Percentiles rank a stretch among this genome's conserved stretches.
Conservation (phyloP, 1,140 invertebrate genomes). For the Aphaenogaster rudis region DNA sequence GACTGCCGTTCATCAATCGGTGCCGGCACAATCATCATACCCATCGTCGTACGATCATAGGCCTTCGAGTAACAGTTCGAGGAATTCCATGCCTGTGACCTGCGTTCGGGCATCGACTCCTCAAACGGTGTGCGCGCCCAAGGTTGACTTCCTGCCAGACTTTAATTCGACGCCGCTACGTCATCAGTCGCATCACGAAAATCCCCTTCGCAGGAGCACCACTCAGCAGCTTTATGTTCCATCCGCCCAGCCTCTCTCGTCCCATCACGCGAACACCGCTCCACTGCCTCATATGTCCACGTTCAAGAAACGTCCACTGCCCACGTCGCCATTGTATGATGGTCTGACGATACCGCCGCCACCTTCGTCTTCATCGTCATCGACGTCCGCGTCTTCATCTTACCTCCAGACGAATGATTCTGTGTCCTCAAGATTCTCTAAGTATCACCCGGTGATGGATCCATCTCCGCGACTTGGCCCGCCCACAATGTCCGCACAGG, state of each 20-base stretch:
- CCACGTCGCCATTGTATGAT: conserved; percentile 77
- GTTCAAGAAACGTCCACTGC: conserved; percentile 84
- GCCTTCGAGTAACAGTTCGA: conserved; percentile 64
- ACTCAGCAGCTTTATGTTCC: conserved; percentile 74
- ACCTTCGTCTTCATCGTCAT: conserved; percentile 63
- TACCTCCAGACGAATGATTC: conserved; percentile 77
- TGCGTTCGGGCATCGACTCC: conserved; percentile 79
- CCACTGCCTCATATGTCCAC: conserved; percentile 84
- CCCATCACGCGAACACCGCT: conserved; percentile 70
- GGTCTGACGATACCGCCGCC: conserved; percentile 59
- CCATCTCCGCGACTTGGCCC: conserved; percentile 65
- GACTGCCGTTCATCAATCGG: conserved; percentile 66
- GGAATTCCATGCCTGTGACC: conserved; percentile 59
- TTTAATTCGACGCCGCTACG: conserved; percentile 87
- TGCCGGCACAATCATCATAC: conserved; percentile 58
- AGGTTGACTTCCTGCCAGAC: conserved; percentile 91
- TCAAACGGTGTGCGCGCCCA: conserved; percentile 88
- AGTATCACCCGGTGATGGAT: conserved; percentile 71
- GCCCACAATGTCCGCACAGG: conserved; percentile 71
- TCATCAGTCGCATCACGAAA: conserved; percentile 74
- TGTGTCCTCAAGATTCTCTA: conserved; percentile 69
- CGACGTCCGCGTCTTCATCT: conserved; percentile 61
- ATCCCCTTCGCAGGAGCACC: conserved; percentile 71
- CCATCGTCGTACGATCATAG: conserved; percentile 73
- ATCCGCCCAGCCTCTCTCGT: conserved; percentile 61